phyloP scores from a whole-genome alignment of 1,140 invertebrate genomes.

The Pararge aegeria region DNA sequence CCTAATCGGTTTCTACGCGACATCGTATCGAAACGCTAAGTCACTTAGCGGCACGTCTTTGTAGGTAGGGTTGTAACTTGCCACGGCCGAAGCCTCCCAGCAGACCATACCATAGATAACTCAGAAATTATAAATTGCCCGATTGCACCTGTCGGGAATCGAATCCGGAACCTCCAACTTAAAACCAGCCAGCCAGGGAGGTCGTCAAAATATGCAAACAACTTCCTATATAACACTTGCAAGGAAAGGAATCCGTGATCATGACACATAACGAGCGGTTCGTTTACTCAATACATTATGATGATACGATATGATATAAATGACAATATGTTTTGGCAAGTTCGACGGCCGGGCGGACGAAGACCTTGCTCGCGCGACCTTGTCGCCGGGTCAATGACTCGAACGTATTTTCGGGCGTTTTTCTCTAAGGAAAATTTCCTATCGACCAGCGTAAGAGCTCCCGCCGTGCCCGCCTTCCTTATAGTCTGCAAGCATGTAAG shows the following conservation, averaged over 20 bases:
- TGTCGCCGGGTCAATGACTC: conserved; percentile 43
- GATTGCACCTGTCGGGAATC: too few species aligned
- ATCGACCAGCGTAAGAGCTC: conserved; percentile 43
- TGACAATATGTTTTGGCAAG: conserved; percentile 43
- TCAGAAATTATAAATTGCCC: not conserved
- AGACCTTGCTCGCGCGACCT: conserved; percentile 56
- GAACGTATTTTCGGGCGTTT: conserved; percentile 59
- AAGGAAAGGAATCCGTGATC: not conserved
- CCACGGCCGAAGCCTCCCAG: not conserved
- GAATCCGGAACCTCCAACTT: too few species aligned
- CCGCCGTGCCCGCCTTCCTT: conserved; percentile 18
- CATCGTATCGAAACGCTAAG: not conserved
- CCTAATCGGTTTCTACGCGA: not conserved
- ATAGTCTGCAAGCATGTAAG: not conserved
- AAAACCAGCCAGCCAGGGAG: too few species aligned
- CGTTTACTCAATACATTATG: conserved; percentile 29
- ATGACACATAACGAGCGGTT: conserved; percentile 15
- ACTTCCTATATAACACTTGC: not conserved
- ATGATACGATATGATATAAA: conserved; percentile 24
- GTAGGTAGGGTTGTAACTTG: not conserved
- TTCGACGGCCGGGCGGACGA: conserved; percentile 35
- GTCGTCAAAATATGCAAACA: too few species aligned
- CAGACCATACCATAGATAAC: not conserved
- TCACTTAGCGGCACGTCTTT: too few species aligned
- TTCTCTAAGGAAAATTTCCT: conserved; percentile 64